Percentiles rank a stretch among this genome's conserved stretches.
Conservation (phyloP, 2,113 vertebrate genomes). For the Equus quagga region DNA sequence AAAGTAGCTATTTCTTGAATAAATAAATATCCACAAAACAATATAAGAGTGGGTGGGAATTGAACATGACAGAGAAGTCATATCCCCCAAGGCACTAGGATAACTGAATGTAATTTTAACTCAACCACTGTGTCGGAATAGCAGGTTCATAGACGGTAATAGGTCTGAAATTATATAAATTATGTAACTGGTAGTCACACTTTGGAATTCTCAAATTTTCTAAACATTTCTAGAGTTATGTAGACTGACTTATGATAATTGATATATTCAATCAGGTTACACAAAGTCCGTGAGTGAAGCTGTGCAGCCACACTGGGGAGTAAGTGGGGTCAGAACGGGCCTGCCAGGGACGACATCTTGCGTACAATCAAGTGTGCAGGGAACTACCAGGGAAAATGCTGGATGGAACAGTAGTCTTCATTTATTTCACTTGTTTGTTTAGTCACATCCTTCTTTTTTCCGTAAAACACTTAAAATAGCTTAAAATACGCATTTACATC, state of each 20-base stretch:
- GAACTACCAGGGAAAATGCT: neutral
- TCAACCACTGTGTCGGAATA: neutral
- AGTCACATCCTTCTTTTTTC: neutral
- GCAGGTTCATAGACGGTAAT: neutral
- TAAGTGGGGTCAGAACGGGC: neutral
- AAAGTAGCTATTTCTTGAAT: neutral
- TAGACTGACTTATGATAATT: neutral
- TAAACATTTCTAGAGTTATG: neutral
- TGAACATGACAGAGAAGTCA: neutral
- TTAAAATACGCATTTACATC: neutral
- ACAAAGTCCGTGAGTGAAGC: neutral
- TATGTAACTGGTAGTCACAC: neutral
- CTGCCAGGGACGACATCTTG: too few species aligned
- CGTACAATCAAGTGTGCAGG: neutral
- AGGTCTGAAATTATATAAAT: neutral
- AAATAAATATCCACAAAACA: neutral
- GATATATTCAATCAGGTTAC: accelerated
- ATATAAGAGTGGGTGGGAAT: neutral
- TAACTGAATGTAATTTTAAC: neutral
- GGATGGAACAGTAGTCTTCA: neutral
- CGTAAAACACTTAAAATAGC: neutral
- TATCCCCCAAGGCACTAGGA: neutral
- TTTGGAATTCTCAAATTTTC: neutral
- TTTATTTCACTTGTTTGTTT: neutral
- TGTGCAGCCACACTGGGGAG: neutral